Evolutionary conservation across 2,113 vertebrate genomes (phyloP).

Genomic region (Dromaius novaehollandiae): DNA sequence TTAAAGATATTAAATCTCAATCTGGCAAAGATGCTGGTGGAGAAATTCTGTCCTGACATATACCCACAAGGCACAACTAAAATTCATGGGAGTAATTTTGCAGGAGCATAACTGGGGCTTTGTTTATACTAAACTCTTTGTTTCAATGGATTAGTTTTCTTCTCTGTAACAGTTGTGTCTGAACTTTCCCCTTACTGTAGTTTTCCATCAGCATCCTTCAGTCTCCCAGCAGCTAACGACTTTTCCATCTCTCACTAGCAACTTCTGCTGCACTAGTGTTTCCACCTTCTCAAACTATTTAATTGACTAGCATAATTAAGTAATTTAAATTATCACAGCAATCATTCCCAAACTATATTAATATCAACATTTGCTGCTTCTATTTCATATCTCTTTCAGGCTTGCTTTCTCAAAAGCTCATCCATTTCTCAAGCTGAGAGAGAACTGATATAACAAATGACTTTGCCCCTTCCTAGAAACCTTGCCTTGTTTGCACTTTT

Average conservation of each 20-base stretch:
- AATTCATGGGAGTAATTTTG: not conserved
- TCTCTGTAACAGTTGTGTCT: constrained; percentile 4
- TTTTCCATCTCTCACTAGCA: not conserved
- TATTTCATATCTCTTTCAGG: not conserved
- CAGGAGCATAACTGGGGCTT: not conserved
- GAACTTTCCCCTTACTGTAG: constrained; percentile 2
- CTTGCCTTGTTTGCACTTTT: not conserved
- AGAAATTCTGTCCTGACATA: constrained; percentile 15
- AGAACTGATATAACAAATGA: not conserved
- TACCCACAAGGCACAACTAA: not conserved
- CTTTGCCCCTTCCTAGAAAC: not conserved
- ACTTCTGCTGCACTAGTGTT: not conserved
- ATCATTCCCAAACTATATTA: not conserved
- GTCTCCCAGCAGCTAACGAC: not conserved
- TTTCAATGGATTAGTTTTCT: not conserved
- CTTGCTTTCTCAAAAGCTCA: not conserved
- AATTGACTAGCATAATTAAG: not conserved
- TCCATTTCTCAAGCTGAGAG: not conserved
- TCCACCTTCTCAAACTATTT: not conserved
- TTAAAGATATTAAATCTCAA: constrained; percentile 33
- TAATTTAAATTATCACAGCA: not conserved
- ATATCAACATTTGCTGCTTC: not conserved
- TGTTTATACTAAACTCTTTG: not conserved
- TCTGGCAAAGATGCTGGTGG: constrained; percentile 4
- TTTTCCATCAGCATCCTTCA: not conserved